These are phyloP conservation scores for Drosophila pectinifera DNA, from an alignment of 1,140 invertebrate genomes.

Conservation along the genomic window DNA sequence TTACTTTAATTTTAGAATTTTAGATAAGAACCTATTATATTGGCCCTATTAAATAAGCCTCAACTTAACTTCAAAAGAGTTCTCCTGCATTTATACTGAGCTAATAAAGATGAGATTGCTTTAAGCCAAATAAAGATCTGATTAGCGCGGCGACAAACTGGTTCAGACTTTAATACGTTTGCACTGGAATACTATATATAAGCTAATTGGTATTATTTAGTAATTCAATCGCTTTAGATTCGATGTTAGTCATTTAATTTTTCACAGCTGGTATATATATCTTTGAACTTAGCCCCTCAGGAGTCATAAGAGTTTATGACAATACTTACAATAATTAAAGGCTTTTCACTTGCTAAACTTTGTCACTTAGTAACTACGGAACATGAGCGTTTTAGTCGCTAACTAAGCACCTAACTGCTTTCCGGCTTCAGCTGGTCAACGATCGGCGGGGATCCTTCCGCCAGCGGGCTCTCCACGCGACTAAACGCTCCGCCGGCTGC, in stretches of 20 bases:
- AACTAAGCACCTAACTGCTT: neutral
- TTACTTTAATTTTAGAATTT: too few relatives aligned
- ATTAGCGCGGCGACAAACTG: conserved; percentile 16
- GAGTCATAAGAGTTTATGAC: neutral
- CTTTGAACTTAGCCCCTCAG: neutral
- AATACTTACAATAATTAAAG: neutral
- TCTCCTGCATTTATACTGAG: neutral
- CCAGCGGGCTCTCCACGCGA: conserved; percentile 44
- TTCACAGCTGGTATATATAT: neutral
- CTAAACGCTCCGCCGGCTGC: conserved; percentile 42
- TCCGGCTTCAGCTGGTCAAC: conserved; percentile 4
- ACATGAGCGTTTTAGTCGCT: neutral
- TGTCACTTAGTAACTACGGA: neutral
- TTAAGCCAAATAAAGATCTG: neutral
- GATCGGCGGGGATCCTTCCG: conserved; percentile 51
- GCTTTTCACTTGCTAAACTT: neutral
- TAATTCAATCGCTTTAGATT: too few relatives aligned
- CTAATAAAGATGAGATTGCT: conserved; percentile 9
- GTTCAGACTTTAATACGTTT: conserved; percentile 13
- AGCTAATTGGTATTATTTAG: conserved; percentile 3
- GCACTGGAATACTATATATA: conserved; percentile 9
- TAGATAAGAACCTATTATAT: too few relatives aligned
- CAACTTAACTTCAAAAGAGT: too few relatives aligned
- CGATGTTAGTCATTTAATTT: neutral
- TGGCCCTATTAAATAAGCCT: too few relatives aligned